A percentile compares a stretch with the other conserved stretches of the same genome.
phyloP scores from a whole-genome alignment of 2,797 vertebrate genomes.

The Notamacropus eugenii region DNA sequence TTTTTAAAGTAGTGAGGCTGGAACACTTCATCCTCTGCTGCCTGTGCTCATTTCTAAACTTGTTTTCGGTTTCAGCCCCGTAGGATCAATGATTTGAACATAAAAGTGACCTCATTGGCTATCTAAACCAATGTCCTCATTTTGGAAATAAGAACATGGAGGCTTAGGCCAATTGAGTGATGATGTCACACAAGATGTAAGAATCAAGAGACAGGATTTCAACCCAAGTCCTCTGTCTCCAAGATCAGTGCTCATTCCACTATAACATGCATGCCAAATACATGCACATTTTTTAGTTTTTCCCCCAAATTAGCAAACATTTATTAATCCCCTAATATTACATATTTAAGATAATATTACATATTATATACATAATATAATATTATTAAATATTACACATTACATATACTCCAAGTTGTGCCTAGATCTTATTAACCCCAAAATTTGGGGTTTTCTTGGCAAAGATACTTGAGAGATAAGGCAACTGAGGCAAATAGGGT shows the following conservation, averaged over 20 bases:
- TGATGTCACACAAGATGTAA: background rate
- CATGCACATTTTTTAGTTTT: background rate
- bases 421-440: background rate
- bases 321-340: background rate
- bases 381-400: no score
- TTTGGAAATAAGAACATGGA: background rate
- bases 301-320: background rate
- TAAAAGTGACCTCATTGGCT: background rate
- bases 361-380: no score
- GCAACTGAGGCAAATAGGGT: background rate
- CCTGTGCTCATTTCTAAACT: background rate
- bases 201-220: background rate
- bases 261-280: background rate
- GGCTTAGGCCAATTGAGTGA: background rate
- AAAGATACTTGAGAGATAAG: background rate
- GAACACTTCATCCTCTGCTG: background rate
- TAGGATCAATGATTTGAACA: background rate
- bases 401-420: background rate
- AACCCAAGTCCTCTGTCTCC: background rate
- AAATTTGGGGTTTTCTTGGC: background rate
- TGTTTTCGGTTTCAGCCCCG: background rate
- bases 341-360: background rate
- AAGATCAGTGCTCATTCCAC: background rate
- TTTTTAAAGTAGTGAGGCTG: background rate
- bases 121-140: background rate